A percentile compares a stretch with the other conserved stretches of the same genome.
Conservation (phyloP, 2,113 vertebrate genomes). For the Pongo pygmaeus region DNA sequence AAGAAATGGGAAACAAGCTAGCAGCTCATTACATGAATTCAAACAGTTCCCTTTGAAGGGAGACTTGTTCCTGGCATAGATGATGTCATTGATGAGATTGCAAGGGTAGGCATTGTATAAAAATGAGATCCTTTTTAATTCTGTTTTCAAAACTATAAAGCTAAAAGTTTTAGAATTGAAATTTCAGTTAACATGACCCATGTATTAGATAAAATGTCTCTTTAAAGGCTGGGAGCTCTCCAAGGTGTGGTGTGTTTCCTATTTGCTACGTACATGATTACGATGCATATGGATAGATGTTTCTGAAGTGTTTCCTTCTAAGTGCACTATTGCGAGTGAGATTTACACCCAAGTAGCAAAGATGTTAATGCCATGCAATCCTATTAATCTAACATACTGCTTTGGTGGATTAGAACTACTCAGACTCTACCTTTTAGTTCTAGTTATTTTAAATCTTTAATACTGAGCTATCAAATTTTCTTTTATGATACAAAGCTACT, state of each 20-base stretch:
- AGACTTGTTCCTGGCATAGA: background rate
- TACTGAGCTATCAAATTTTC: constrained; percentile 38
- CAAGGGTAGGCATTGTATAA: background rate
- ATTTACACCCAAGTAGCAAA: constrained; percentile 47
- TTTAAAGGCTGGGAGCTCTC: background rate
- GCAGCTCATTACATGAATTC: constrained; percentile 4
- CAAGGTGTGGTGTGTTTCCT: background rate
- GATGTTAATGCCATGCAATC: background rate
- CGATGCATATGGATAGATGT: background rate
- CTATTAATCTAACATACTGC: constrained; percentile 47
- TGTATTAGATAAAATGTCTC: background rate
- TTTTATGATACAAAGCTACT: constrained; percentile 53
- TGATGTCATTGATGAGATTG: background rate
- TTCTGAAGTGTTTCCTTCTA: constrained; percentile 18
- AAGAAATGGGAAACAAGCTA: background rate
- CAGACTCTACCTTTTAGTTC: constrained; percentile 23
- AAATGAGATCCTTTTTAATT: background rate
- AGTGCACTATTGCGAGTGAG: background rate
- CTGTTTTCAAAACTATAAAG: background rate
- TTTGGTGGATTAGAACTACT: constrained; percentile 43
- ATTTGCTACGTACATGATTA: background rate
- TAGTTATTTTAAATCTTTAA: constrained; percentile 51
- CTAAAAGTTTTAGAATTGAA: background rate
- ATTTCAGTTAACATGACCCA: background rate
- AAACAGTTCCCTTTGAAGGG: background rate